Conservation (phyloP, 23 tunicate species). For the Phallusia fumigata region DNA sequence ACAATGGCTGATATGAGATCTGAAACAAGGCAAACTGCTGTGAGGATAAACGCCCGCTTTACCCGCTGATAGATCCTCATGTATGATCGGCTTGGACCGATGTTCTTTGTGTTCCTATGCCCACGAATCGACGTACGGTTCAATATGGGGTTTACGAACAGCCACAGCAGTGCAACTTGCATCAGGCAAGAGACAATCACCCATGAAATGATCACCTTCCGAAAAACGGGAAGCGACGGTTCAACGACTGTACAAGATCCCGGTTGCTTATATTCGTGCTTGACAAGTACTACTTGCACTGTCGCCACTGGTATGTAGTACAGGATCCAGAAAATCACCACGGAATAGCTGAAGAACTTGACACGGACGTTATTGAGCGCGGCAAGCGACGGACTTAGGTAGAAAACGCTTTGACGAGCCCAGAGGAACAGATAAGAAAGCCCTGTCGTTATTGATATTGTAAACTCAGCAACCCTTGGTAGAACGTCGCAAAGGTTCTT, state of each 20-base stretch:
- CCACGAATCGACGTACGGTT: constrained; percentile 37
- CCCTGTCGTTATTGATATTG: constrained; percentile 26
- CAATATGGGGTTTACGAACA: constrained; percentile 52
- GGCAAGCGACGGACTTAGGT: constrained; percentile 43
- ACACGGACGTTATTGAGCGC: constrained; percentile 32
- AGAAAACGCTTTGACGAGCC: constrained; percentile 65
- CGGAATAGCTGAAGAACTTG: constrained; percentile 24
- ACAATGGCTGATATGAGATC: constrained; percentile 30
- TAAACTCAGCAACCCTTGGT: constrained; percentile 16
- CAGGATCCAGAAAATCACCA: constrained; percentile 39
- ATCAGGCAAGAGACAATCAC: constrained; percentile 31
- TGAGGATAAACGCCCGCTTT: constrained; percentile 48
- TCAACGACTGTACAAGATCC: constrained; percentile 31
- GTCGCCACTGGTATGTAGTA: constrained; percentile 22
- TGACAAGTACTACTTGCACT: constrained; percentile 7
- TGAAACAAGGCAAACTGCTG: constrained; percentile 35
- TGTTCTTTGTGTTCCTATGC: not conserved
- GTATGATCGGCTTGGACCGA: constrained; percentile 5
- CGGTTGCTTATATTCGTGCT: constrained; percentile 20
- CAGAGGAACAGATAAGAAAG: constrained; percentile 59
- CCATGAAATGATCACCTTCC: constrained; percentile 25
- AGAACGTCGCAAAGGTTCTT: constrained; percentile 22
- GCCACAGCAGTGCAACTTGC: constrained; percentile 48
- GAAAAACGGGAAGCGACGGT: not conserved
- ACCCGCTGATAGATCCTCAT: constrained; percentile 31